phyloP scores from a whole-genome alignment of 1,140 invertebrate species.

The Oncopodura yosiiana region DNA sequence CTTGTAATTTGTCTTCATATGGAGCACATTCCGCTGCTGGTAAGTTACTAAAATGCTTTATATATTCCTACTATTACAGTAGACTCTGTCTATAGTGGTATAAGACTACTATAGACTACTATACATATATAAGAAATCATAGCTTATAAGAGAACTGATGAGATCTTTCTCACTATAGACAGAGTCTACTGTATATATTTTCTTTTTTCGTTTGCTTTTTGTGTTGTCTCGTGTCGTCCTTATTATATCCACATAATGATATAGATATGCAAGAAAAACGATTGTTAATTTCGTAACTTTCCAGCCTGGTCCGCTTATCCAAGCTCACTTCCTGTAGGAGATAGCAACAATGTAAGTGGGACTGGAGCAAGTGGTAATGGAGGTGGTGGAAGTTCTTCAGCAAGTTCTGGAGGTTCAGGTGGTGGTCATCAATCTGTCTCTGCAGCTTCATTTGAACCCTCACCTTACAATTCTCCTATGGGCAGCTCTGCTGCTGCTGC shows the following conservation, averaged over 20 bases:
- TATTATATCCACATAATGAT: no score
- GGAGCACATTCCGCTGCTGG: conserved; percentile 28
- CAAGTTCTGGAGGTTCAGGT: not conserved
- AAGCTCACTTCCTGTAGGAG: conserved; percentile 15
- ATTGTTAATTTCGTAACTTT: conserved; percentile 17
- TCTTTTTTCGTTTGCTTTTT: no score
- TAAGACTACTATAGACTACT: no score
- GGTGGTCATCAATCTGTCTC: conserved; percentile 9
- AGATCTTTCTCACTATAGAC: no score
- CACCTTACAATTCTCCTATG: conserved; percentile 31
- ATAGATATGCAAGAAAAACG: not conserved
- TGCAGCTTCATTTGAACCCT: conserved; percentile 24
- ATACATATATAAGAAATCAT: no score
- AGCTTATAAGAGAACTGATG: no score
- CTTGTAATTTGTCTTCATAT: conserved; percentile 40
- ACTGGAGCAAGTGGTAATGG: conserved; percentile 15
- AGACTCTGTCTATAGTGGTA: not conserved
- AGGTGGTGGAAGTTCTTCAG: not conserved
- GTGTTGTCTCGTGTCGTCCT: no score
- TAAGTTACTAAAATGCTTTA: conserved; percentile 19
- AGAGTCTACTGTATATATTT: no score
- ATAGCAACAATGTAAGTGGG: conserved; percentile 8
- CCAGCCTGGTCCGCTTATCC: conserved; percentile 31
- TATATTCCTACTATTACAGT: not conserved
- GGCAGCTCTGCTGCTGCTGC: conserved; percentile 21